A percentile compares a stretch with the other conserved stretches of the same genome.
Conservation (phyloP, 2,113 vertebrate species). For the Cottus gobio region DNA sequence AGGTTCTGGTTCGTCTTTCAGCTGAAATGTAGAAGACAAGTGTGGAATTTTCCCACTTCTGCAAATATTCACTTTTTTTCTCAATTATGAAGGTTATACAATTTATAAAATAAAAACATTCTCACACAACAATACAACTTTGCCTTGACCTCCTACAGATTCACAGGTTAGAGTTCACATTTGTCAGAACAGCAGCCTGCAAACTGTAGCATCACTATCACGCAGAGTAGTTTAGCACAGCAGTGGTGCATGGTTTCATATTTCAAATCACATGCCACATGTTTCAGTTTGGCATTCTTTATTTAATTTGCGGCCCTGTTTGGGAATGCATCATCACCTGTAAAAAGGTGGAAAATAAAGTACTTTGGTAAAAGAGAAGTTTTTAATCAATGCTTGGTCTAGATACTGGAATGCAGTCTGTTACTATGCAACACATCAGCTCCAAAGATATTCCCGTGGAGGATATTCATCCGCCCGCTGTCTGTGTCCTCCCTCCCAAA, state of each 20-base stretch:
- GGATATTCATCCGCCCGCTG: conserved; percentile 51
- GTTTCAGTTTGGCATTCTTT: neutral
- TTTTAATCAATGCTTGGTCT: conserved; percentile 61
- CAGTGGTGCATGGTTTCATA: neutral
- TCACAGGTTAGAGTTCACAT: conserved; percentile 3
- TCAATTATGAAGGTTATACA: neutral
- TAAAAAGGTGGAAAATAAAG: conserved; percentile 19
- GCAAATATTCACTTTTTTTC: neutral
- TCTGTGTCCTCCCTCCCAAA: conserved; percentile 33
- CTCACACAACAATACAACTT: neutral
- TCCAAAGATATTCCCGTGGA: conserved; percentile 46
- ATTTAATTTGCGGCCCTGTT: neutral
- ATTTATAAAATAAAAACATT: neutral
- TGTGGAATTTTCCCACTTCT: neutral
- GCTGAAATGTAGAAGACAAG: conserved; percentile 16
- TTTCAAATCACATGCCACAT: neutral
- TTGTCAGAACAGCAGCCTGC: neutral
- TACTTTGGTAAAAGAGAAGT: conserved; percentile 43
- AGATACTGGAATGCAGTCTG: conserved; percentile 52
- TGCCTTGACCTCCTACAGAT: neutral
- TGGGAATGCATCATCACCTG: conserved; percentile 25
- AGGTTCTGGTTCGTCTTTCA: conserved; percentile 4
- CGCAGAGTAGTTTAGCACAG: neutral
- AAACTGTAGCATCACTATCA: neutral
- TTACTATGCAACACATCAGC: conserved; percentile 72